Base-by-base conservation (phyloP, 1,140 invertebrate species). In the Maconellicoccus hirsutus region DNA sequence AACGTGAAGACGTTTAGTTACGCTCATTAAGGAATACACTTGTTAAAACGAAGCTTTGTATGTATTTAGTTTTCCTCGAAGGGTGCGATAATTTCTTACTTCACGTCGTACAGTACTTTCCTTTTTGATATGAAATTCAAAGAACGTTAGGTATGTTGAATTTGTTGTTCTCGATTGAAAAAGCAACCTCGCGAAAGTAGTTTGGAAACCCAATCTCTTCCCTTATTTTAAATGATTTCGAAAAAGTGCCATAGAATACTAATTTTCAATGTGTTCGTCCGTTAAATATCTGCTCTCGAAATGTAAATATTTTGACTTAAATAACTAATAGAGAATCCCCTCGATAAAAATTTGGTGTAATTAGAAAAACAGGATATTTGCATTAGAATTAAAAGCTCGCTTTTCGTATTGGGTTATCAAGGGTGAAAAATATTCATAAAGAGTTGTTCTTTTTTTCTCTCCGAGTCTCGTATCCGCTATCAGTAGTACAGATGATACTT, bases 1-100 rank as follows among this genome's bases (percentile, higher is more conserved):
- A 66, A 66, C 61, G 61, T 66, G 22, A 66, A 66, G 61, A 66
- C 61, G 61, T 66, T 66, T 66, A 66, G 61, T 66, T 66, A 66
- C 61, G 61, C 61, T 66, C 61, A 66, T 66, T 66, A 66, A 66
- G 19, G 61, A 66, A 25, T 66, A 66, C 61, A 66, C 25, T 66
- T 66, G 61, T 66, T 66, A 66, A 23, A 66, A 52, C 16, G n/a
- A 52, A 16, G 42, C 16, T 52, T 52, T 52, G 2, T 52, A 19
- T 52, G n/a, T 52, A 19, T 52, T 52, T 52, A 52, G 42, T 52
- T 52, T 52, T 14, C 10, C 42, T 14, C 42, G 42, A 52, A 52
- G 42, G 42, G 42, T 52, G 42, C 16, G 42, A 52, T 52, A 52
- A 52, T 52, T 52, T 52, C 42, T 14, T 52, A 52, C 10, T 19